Evolutionary conservation across 2,797 vertebrate genomes (phyloP).

Genomic region (Otus scops): DNA sequence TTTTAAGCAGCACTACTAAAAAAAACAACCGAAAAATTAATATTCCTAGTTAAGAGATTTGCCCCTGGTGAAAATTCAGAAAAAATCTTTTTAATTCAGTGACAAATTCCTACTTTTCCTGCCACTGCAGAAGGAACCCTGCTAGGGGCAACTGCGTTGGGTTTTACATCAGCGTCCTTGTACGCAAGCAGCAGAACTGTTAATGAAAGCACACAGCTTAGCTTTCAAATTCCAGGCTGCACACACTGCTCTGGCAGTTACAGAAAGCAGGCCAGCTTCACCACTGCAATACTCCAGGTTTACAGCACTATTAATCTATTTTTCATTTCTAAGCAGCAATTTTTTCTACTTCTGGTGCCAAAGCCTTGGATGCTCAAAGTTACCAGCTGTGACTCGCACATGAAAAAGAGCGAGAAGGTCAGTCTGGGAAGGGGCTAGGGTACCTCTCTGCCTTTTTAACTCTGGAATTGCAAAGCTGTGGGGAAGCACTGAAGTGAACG

Average conservation of each 20-base stretch:
- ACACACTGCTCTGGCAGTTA: background rate
- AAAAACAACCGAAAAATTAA: background rate
- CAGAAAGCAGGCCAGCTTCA: background rate
- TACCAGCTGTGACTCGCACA: background rate
- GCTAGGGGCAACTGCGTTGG: background rate
- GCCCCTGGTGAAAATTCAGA: background rate
- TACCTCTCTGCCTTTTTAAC: background rate
- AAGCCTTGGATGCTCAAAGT: background rate
- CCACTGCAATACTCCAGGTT: background rate
- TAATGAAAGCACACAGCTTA: background rate
- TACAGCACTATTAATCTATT: background rate
- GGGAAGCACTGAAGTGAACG: background rate
- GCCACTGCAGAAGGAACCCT: background rate
- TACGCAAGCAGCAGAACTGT: background rate
- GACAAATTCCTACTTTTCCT: background rate
- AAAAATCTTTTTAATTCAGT: background rate
- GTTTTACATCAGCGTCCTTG: background rate
- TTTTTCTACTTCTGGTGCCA: constrained; percentile 7
- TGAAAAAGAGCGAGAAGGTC: background rate
- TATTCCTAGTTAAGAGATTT: background rate
- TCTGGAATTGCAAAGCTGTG: background rate
- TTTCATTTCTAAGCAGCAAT: constrained; percentile 6
- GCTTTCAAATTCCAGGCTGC: background rate
- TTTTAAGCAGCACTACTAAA: background rate
- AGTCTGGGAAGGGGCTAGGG: background rate